phyloP scores from a whole-genome alignment of 2,888 invertebrate genomes.

The Entomobrya proxima region DNA sequence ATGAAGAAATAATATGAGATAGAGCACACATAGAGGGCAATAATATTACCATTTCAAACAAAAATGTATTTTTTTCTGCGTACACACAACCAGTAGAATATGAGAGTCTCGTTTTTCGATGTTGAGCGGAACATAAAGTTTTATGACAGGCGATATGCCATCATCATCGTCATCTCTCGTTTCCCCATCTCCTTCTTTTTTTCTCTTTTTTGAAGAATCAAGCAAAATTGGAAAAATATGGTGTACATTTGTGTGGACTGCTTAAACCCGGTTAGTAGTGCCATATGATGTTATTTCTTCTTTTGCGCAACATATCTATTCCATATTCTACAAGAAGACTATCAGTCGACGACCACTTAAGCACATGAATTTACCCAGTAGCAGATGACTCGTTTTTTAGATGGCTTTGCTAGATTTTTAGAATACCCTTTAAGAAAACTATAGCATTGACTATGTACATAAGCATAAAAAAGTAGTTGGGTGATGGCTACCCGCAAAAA shows the following conservation, averaged over 20 bases:
- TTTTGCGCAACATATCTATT: not conserved
- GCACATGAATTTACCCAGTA: not conserved
- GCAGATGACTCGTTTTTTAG: constrained; percentile 18
- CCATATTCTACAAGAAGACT: not conserved
- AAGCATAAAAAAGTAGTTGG: no score
- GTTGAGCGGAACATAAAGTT: constrained; percentile 58
- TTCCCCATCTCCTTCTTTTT: constrained; percentile 14
- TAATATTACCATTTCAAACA: constrained; percentile 7
- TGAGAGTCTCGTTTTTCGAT: constrained; percentile 29
- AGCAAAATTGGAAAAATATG: constrained; percentile 36
- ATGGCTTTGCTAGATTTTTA: no score
- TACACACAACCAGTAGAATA: no score
- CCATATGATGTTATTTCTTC: no score
- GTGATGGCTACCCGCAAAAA: no score
- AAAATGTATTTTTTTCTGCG: not conserved
- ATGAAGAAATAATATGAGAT: not conserved
- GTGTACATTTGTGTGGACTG: not conserved
- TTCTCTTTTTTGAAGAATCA: not conserved
- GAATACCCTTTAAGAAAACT: no score
- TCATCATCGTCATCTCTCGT: constrained; percentile 43
- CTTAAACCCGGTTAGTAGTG: constrained; percentile 19
- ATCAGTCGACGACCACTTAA: not conserved
- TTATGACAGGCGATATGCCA: constrained; percentile 65
- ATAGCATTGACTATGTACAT: no score
- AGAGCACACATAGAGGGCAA: not conserved